Conservation (phyloP, 2,797 vertebrate species). For the Urosaurus nigricauda region DNA sequence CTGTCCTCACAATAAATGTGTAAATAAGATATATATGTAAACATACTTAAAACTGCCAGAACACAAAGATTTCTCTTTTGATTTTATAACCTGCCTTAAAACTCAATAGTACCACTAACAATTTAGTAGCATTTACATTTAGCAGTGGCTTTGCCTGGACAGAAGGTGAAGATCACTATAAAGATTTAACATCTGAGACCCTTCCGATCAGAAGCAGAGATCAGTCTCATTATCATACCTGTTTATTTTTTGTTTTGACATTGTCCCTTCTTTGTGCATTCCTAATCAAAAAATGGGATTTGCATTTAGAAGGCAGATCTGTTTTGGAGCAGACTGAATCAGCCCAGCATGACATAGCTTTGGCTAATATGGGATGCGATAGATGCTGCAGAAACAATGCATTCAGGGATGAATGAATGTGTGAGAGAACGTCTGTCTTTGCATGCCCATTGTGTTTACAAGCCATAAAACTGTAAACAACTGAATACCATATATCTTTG, state of each 20-base stretch:
- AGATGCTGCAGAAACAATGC: constrained; percentile 34
- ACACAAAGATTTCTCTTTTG: neutral
- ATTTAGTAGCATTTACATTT: neutral
- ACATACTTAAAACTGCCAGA: neutral
- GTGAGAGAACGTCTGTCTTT: neutral
- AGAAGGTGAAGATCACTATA: neutral
- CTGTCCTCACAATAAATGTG: neutral
- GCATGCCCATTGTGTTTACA: neutral
- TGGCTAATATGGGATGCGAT: constrained; percentile 23
- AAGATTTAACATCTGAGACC: neutral
- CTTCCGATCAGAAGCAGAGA: neutral
- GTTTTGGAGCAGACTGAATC: neutral
- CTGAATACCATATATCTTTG: neutral
- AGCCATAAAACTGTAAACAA: constrained; percentile 7
- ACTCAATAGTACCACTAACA: neutral
- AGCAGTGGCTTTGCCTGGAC: neutral
- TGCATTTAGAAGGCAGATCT: neutral
- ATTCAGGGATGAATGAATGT: neutral
- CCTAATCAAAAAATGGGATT: constrained; percentile 21
- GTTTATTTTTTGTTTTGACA: neutral
- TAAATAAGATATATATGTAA: constrained; percentile 28
- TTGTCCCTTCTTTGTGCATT: constrained; percentile 37
- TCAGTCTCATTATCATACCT: neutral
- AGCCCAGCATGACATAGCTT: neutral
- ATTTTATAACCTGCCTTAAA: neutral